Percentiles rank a stretch among this genome's conserved stretches.
These are phyloP conservation scores for Enteromius afrohamiltoni DNA, from an alignment of 2,797 vertebrate species.

Conservation along the genomic window DNA sequence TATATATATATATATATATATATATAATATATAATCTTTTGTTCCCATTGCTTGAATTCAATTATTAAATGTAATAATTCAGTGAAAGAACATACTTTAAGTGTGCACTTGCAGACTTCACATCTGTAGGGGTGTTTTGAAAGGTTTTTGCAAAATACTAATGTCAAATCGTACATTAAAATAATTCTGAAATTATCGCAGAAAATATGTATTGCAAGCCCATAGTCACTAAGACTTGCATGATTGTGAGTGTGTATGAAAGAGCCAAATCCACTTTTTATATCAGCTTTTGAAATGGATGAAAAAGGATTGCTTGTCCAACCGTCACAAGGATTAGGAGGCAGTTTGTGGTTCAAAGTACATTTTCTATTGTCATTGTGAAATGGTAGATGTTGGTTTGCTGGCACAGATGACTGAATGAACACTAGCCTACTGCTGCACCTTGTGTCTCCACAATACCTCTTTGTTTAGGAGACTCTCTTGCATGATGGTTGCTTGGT, in stretches of 20 bases:
- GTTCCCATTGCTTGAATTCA: no score
- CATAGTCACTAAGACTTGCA: background rate
- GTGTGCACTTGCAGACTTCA: no score
- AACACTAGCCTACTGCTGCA: slow-evolving; percentile 27
- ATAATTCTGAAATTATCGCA: no score
- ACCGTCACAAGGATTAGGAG: slow-evolving; percentile 10
- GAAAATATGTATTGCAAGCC: no score
- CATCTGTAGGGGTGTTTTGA: no score
- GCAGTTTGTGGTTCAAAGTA: slow-evolving; percentile 48
- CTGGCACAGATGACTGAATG: background rate
- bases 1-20: no score
- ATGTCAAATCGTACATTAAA: no score
- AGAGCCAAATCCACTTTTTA: background rate
- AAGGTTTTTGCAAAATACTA: no score
- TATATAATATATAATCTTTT: no score
- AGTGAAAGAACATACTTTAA: no score
- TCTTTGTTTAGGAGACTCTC: slow-evolving; percentile 47
- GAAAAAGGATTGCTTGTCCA: background rate
- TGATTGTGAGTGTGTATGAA: background rate
- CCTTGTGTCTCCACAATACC: slow-evolving; percentile 40
- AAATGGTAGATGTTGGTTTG: slow-evolving; percentile 23
- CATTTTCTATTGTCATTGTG: slow-evolving; percentile 35
- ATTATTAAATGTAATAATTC: no score
- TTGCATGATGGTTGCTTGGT: slow-evolving; percentile 51
- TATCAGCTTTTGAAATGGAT: background rate